Evolutionary conservation across 2,797 vertebrate genomes (phyloP), one percentile per base, ranked within the genome.

Genomic region (Neoniphon sammara): DNA sequence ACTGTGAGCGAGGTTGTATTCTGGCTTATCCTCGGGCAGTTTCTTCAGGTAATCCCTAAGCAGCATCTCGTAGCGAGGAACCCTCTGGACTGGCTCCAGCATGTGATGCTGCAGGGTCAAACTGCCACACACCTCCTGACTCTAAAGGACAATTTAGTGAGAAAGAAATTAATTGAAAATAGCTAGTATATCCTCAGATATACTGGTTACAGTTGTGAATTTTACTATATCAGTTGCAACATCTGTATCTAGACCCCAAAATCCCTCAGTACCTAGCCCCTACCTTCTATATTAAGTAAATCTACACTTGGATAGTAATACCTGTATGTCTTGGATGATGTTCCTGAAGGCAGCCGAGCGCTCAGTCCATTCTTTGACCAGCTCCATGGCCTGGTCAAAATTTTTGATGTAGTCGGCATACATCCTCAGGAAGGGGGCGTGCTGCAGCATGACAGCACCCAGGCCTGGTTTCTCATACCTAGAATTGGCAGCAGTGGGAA

Each of bases 21-120:
- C 96, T 0, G 91, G 89, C 55, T 94, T 91, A 0, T 93, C 78
- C 0, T 90, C 78, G 0, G 95, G 94, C 4, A 97, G 92, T 54
- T 93, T 97, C 83, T 77, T 94, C 39, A 97, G 69, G 0, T 97
- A 97, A 30, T 97, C 95, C 73, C 93, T 94, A 27, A 97, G 94
- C 44, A 97, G 91, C 87, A 97, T 93, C 82, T 97, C 95, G 0
- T 96, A 97, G 44, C 96, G 95, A 0, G 96, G 97, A 27, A 97
- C 92, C 76, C 97, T 94, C 91, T 97, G 97, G 17, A 99, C 94
- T 0, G 97, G 97, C 70, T 97, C 97, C 70, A 99, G 81, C 97
- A 99, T 98, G 91, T 99, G 97, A 88, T 99, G 97, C 88, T 98
- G 97, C 87, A 99, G 91, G 46, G 95, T 97, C 79, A 99, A 93